Evolutionary conservation across 2,113 vertebrate genomes (phyloP).

Genomic region (Malurus cyaneus): DNA sequence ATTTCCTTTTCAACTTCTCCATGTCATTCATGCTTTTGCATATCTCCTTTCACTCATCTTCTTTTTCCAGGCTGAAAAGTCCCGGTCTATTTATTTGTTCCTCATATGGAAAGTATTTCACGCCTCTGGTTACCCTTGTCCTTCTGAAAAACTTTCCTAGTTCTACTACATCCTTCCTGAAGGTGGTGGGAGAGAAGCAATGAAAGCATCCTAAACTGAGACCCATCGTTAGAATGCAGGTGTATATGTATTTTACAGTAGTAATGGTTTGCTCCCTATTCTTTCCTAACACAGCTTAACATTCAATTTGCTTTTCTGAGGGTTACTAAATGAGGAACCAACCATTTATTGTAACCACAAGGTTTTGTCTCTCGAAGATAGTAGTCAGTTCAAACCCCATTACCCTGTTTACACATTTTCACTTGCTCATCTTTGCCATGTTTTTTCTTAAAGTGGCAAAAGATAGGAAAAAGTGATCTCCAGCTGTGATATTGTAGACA

Average conservation of each 20-base stretch:
- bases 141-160: neutral
- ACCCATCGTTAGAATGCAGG: neutral
- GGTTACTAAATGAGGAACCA: neutral
- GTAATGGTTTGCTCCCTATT: neutral
- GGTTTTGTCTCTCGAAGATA: neutral
- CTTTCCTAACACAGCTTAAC: neutral
- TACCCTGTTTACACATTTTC: neutral
- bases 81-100: neutral
- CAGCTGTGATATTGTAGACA: neutral
- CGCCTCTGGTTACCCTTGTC: neutral
- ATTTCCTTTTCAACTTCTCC: slow-evolving; percentile 1
- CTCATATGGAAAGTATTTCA: neutral
- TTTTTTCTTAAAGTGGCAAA: neutral
- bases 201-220: neutral
- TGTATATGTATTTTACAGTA: neutral
- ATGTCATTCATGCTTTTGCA: slow-evolving; percentile 22
- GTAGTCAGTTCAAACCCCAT: neutral
- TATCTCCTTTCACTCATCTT: neutral
- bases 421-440: neutral
- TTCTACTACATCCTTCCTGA: neutral
- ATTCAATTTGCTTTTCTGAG: neutral
- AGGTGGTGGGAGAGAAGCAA: neutral
- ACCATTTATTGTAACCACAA: neutral
- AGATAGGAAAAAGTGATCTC: neutral
- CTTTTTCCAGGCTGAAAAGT: neutral